Evolutionary conservation across 2,888 invertebrate species (phyloP).

Genomic region (Callinectes sapidus): DNA sequence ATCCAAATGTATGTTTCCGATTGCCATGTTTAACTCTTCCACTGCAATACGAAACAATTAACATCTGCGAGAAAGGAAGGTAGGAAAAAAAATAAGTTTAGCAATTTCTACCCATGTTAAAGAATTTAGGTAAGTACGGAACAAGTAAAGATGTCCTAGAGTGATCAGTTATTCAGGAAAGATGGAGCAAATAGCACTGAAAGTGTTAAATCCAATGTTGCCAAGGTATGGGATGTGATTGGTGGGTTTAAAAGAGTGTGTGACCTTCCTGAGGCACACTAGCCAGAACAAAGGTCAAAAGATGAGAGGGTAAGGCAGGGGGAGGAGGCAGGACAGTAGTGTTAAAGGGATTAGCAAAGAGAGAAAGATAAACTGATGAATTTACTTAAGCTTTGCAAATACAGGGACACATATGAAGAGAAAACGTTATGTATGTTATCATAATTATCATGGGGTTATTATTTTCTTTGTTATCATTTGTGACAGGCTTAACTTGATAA

Average conservation of each 20-base stretch:
- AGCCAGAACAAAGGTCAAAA: neutral
- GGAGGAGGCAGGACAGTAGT: neutral
- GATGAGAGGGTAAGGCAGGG: neutral
- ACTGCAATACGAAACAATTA: no score
- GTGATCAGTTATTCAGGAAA: no score
- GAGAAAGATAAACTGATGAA: neutral
- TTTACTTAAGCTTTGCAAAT: neutral
- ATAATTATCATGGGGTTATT: neutral
- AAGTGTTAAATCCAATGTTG: neutral
- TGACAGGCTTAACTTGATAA: neutral
- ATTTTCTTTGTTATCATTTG: no score
- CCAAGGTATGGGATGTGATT: neutral
- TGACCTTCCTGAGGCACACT: neutral
- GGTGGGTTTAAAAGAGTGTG: neutral
- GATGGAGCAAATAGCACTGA: no score
- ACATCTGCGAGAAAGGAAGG: no score
- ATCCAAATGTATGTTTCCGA: neutral
- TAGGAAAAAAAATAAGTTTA: no score
- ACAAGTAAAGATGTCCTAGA: no score
- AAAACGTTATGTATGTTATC: neutral
- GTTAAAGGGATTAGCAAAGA: neutral
- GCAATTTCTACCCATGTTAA: no score
- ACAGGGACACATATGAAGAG: neutral
- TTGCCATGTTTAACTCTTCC: neutral
- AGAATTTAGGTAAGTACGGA: no score